phyloP scores from a whole-genome alignment of 2,113 vertebrate species.

The Peromyscus maniculatus region DNA sequence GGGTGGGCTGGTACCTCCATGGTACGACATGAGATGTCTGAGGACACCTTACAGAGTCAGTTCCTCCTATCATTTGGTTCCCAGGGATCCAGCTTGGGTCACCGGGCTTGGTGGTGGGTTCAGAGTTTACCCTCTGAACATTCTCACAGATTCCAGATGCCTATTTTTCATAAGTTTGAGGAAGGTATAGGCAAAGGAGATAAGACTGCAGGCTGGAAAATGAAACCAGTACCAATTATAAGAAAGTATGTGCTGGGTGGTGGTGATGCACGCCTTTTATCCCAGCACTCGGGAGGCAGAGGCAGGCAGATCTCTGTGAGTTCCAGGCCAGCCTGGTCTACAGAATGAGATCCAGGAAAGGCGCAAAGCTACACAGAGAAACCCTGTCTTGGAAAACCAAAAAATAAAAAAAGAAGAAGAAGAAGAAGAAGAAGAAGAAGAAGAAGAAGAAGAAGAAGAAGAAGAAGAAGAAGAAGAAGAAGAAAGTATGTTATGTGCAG shows the following conservation, averaged over 20 bases:
- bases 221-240: background rate
- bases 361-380: no score
- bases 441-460: no score
- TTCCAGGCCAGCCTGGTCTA: no score
- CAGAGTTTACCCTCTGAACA: background rate
- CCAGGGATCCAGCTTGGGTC: background rate
- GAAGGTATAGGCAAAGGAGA: background rate
- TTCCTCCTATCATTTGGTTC: background rate
- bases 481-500: rapidly evolving
- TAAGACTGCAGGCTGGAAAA: background rate
- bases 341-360: no score
- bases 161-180: background rate
- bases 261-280: no score
- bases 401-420: no score
- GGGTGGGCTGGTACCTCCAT: background rate
- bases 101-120: background rate
- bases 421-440: no score
- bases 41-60: background rate
- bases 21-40: background rate
- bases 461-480: no score
- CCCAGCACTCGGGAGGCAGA: no score
- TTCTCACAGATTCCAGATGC: background rate
- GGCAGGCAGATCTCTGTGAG: no score
- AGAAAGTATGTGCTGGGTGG: background rate
- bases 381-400: no score